Base-by-base conservation (phyloP, 2,888 invertebrate species). In the Agrotis clavis region DNA sequence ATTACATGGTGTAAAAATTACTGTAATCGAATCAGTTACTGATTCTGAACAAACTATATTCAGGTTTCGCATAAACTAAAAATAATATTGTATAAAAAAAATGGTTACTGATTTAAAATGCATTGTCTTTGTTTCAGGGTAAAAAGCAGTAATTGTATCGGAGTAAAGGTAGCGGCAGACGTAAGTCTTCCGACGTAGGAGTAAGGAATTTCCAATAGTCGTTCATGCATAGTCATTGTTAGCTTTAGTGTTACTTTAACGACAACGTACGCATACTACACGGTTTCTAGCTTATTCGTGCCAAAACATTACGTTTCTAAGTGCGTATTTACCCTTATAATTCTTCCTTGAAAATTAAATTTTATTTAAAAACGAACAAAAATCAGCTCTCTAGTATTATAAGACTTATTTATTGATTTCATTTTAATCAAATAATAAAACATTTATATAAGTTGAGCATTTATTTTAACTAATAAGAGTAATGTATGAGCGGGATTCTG, bases 171-270 rank as follows among this genome's bases (percentile, higher is more conserved):
- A 89, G 87, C 76, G 79, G 84, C 89, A 88, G 87, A 85, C 69
- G 77, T 75, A 79, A 85, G 82, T 86, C 85, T 82, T 88, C 86
- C 80, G 86, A 82, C 79, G 83, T 89, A 88, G 88, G 78, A 85
- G 83, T 90, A 90, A 90, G 86, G 85, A 87, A 86, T 83, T 77
- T 77, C 81, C 84, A 81, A 87, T 88, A 90, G 89, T 91, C 88
- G 90, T 90, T 93, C 87, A 87, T 84, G 89, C 81, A 82, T 95
- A 95, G 95, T 95, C 94, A 94, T 92, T 92, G 83, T 90, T 94
- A 95, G 93, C 90, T 92, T 93, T 94, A 95, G 92, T 87, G 68
- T 83, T 89, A 84, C 81, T 89, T 91, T 87, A 84, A 80, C 77
- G 78, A 83, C 79, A 82, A 82, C 60, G 81, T 86, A 83, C 82